Conservation (phyloP, 2,113 vertebrate genomes). For the Cyanoramphus novaezelandiae region DNA sequence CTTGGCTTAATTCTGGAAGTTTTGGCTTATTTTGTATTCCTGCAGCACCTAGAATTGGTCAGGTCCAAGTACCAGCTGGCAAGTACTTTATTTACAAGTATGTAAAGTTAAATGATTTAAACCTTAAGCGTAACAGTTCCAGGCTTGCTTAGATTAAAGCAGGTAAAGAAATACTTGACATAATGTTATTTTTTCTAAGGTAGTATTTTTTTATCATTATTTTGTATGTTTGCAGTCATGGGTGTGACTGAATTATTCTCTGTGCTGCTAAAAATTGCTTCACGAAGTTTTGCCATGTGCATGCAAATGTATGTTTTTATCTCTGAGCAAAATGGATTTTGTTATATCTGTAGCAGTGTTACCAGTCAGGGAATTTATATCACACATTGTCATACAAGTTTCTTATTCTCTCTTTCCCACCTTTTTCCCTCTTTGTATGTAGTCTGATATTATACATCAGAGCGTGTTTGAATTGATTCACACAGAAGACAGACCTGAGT, state of each 20-base stretch:
- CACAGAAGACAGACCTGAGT: conserved; percentile 84
- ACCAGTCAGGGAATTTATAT: background rate
- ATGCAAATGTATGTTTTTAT: background rate
- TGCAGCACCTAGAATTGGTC: background rate
- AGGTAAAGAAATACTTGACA: background rate
- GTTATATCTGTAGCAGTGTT: background rate
- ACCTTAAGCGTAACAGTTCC: background rate
- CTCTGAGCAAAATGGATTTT: background rate
- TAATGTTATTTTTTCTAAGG: background rate
- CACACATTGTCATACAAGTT: background rate
- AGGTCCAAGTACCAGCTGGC: background rate
- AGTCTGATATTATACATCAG: conserved; percentile 90
- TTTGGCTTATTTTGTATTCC: background rate
- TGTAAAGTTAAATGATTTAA: background rate
- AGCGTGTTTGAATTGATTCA: conserved; percentile 87
- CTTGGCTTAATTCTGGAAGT: background rate
- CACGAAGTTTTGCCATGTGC: fast-evolving
- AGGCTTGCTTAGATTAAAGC: background rate
- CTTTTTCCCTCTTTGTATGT: background rate
- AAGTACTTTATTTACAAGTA: background rate
- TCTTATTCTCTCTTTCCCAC: background rate
- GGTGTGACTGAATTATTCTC: background rate
- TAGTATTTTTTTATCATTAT: background rate
- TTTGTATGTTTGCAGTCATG: background rate
- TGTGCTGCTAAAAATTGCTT: background rate